Base-by-base conservation (phyloP, 2,113 vertebrate species). In the Orycteropus afer region DNA sequence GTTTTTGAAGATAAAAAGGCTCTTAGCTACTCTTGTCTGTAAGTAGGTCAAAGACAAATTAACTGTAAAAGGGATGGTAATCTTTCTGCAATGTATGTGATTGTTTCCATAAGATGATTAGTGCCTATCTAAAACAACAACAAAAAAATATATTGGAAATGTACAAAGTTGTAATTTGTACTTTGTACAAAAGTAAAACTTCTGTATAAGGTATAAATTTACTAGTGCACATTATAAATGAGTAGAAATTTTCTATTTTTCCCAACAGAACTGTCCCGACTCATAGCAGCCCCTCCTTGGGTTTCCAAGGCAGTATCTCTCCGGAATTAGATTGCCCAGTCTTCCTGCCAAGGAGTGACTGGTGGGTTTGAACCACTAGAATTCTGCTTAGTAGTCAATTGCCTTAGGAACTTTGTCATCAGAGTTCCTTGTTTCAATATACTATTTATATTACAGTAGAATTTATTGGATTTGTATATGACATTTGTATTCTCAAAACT, bases 1-100 rank as follows among this genome's bases (percentile, higher is more conserved):
- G 92, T 88, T 95, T 95, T 88, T 79, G 29, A 40, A 96, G 93
- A 97, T 97, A 96, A 96, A 89, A 89, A 67, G 32, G 79, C 34
- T 76, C 40, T 82, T 63, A 84, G 57, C 11, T 84, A 84, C 18
- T 78, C 34, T 92, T 74, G 67, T 47, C 71, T 96, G 89, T 83
- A 76, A 96, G 22, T 55, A 79, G 61, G 23, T 25, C 89, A 51
- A 86, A 93, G 90, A 86, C n/a, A 96, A 92, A 97, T 90, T 32
- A 93, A 65, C 88, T 42, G 23, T 57, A 65, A 90, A 90, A 93
- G 59, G 91, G 40, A 59, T 67, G 91, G 40, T 76, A 76, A 96
- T 97, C 84, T 95, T 94, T 86, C 61, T 95, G 59, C 80, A 87
- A 4, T 91, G 47, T 61, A 69, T 89, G 47, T 69, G 87, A 82